Base-by-base conservation (phyloP, 2,888 invertebrate species). In the Chironomus tentans region DNA sequence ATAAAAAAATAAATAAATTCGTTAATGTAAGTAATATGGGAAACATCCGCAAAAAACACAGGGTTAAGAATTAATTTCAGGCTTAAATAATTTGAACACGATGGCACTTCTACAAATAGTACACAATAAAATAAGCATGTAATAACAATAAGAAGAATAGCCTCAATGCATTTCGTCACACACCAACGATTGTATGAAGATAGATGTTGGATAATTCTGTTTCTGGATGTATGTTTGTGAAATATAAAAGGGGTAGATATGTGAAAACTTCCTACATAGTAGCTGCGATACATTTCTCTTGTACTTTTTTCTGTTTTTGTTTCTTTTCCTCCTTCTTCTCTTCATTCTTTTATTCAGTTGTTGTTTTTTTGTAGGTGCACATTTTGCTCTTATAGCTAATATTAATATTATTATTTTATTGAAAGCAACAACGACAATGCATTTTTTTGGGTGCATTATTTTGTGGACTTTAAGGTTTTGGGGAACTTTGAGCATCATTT, bases 11-110 rank as follows among this genome's bases (percentile, higher is more conserved):
- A 28, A 15, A 15, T n/a, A n/a, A n/a, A 50, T 74, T 74, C 74
- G 47, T 28, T 72, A 38, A 28, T 28, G 71, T 56, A 22, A n/a
- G 61, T 74, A 21, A 74, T 74, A 47, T 74, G 74, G 68, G 68
- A 68, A 13, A 74, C 74, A 74, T 74, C 74, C 74, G 74, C 74
- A 74, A 74, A 69, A 69, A 68, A 68, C 50, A 71, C 71, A 71
- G 56, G 71, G 71, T 56, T 71, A 71, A 48, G 70, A 70, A 22
- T 56, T 71, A 71, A 71, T 71, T 71, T 71, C 71, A 71, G 72
- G 62, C 72, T 72, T 72, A 62, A 56, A 72, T 62, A 72, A 72
- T 72, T 72, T 72, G 72, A 72, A 72, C 62, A 72, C 61, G 72
- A 72, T 72, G 72, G 72, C 72, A 72, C 72, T 72, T 72, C 46